Percentiles rank a stretch among this genome's conserved stretches.
Evolutionary conservation across 2,113 vertebrate species (phyloP).

Genomic region (Brienomyrus brachyistius): DNA sequence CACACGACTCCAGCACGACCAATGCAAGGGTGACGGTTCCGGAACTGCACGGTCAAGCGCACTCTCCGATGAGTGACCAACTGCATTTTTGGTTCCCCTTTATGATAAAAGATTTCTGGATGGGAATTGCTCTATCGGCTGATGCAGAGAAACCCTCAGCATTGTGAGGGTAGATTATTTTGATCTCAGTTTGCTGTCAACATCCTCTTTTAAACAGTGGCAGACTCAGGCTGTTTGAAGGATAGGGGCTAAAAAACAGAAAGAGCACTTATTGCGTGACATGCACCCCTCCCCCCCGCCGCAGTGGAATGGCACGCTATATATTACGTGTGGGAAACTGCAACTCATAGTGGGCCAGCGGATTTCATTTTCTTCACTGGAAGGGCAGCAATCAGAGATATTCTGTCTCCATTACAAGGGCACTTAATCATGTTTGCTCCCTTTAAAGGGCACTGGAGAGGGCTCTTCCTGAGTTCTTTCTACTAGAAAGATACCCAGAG

Average conservation of each 20-base stretch:
- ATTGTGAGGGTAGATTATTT: not conserved
- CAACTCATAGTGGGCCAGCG: not conserved
- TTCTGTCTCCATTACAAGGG: not conserved
- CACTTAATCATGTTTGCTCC: not conserved
- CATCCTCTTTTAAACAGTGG: not conserved
- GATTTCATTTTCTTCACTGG: not conserved
- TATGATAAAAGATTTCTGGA: constrained; percentile 5
- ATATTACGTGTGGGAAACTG: not conserved
- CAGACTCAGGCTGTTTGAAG: not conserved
- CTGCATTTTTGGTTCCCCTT: not conserved
- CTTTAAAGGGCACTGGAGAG: not conserved
- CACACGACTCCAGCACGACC: not conserved
- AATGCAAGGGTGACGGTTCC: not conserved
- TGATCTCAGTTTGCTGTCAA: not conserved
- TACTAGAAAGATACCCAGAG: not conserved
- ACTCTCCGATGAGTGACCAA: not conserved
- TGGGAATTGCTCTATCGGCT: not conserved
- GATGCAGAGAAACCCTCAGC: not conserved
- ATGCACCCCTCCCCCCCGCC: not conserved
- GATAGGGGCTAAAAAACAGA: not conserved
- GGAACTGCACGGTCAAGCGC: not conserved
- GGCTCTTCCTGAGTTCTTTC: not conserved
- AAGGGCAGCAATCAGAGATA: not conserved
- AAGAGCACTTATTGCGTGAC: not conserved
- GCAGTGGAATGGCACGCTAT: not conserved